Evolutionary conservation across 2,888 invertebrate genomes (phyloP).

Genomic region (Sphinx pinastri): DNA sequence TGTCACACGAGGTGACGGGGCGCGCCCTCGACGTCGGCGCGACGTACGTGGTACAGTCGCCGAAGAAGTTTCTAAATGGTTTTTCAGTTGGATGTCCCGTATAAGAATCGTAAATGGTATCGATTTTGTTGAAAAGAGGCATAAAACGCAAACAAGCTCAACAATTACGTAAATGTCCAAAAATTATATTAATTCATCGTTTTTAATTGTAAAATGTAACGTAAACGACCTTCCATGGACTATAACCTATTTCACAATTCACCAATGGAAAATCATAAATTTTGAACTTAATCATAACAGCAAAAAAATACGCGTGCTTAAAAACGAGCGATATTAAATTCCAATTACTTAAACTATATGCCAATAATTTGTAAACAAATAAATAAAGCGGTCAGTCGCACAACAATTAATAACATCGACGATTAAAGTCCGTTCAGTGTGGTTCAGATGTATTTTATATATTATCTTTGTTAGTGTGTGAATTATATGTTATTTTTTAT

Average conservation of each 20-base stretch:
- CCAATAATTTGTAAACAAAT: conserved; percentile 22
- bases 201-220: too few relatives aligned
- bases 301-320: background rate
- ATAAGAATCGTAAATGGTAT: too few relatives aligned
- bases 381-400: conserved; percentile 17
- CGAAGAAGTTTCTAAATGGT: background rate
- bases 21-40: conserved; percentile 23
- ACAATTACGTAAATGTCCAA: too few relatives aligned
- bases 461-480: background rate
- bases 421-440: conserved; percentile 7
- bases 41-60: conserved; percentile 14
- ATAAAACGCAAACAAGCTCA: too few relatives aligned
- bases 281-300: background rate
- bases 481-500: background rate
- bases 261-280: too few relatives aligned
- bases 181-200: too few relatives aligned
- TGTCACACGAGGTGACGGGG: conserved; percentile 44
- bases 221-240: too few relatives aligned
- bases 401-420: conserved; percentile 11
- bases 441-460: background rate
- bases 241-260: too few relatives aligned
- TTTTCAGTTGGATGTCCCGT: background rate
- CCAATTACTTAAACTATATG: background rate
- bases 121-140: too few relatives aligned
- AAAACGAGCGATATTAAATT: conserved; percentile 6